These are phyloP conservation scores for Chelonoidis abingdonii DNA, from an alignment of 2,113 vertebrate species.

Conservation along the genomic window DNA sequence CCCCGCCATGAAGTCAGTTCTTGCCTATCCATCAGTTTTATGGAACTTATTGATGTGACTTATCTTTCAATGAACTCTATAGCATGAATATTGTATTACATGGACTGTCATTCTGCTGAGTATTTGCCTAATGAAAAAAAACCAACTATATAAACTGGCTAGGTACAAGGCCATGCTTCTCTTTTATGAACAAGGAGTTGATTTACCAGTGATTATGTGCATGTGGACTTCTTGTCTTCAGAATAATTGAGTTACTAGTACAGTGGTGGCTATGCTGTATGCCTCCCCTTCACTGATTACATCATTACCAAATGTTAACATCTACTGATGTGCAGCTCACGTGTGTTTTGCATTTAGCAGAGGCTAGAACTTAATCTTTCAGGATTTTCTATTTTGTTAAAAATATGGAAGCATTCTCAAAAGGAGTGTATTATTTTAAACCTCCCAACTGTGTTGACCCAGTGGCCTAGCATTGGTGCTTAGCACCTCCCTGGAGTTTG, in stretches of 20 bases:
- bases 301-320: slow-evolving; percentile 6
- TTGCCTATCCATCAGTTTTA: not conserved
- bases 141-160: slow-evolving; percentile 45
- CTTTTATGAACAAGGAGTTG: slow-evolving; percentile 63
- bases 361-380: slow-evolving; percentile 30
- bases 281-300: not conserved
- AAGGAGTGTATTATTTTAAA: slow-evolving; percentile 24
- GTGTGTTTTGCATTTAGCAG: slow-evolving; percentile 22
- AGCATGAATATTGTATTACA: slow-evolving; percentile 33
- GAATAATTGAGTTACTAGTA: slow-evolving; percentile 1
- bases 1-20: not conserved
- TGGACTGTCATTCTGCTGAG: not conserved
- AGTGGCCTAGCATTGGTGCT: not conserved
- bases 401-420: not conserved
- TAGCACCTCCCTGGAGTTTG: not conserved
- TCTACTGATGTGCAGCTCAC: not conserved
- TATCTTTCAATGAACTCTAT: slow-evolving; percentile 9
- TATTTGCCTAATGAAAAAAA: slow-evolving; percentile 50
- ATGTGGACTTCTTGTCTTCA: slow-evolving; percentile 26
- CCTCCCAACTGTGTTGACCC: not conserved
- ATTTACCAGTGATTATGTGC: slow-evolving; percentile 47
- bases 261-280: not conserved
- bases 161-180: slow-evolving; percentile 48
- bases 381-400: slow-evolving; percentile 40
- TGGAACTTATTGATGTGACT: not conserved